phyloP scores from a whole-genome alignment of 2,888 invertebrate genomes.

The Melanotus villosus region DNA sequence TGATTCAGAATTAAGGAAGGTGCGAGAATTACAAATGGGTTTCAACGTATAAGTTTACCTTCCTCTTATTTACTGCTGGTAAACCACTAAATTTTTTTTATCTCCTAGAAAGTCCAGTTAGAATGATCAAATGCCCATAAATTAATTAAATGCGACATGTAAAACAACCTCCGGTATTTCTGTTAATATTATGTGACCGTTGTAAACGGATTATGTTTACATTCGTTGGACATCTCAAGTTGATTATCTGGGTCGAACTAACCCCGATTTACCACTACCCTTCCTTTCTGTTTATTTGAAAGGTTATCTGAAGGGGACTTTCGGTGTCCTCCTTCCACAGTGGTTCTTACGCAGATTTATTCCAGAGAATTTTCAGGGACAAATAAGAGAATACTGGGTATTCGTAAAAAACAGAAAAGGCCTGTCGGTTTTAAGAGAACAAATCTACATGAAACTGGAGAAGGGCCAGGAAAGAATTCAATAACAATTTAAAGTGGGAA shows the following conservation, averaged over 20 bases:
- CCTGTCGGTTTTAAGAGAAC: no score
- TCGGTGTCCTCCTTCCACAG: constrained; percentile 4
- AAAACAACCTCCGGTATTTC: not conserved
- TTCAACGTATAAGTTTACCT: not conserved
- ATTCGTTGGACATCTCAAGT: constrained; percentile 30
- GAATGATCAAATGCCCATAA: not conserved
- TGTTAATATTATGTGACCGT: not conserved
- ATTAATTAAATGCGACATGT: not conserved
- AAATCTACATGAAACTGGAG: no score
- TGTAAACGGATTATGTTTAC: constrained; percentile 23
- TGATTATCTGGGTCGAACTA: constrained; percentile 32
- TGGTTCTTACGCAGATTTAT: constrained; percentile 12
- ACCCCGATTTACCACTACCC: constrained; percentile 20
- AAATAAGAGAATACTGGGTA: not conserved
- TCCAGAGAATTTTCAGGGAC: constrained; percentile 10
- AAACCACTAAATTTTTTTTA: no score
- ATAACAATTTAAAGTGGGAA: no score
- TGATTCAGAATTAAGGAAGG: constrained; percentile 17
- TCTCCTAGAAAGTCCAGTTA: not conserved
- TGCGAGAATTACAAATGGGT: constrained; percentile 16
- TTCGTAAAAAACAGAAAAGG: no score
- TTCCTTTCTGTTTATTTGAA: constrained; percentile 14
- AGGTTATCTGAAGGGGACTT: constrained; percentile 25
- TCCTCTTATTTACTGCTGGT: no score
- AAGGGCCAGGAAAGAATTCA: no score